Base-by-base conservation (phyloP, 2,797 vertebrate genomes). In the Coranthus polyacanthus region DNA sequence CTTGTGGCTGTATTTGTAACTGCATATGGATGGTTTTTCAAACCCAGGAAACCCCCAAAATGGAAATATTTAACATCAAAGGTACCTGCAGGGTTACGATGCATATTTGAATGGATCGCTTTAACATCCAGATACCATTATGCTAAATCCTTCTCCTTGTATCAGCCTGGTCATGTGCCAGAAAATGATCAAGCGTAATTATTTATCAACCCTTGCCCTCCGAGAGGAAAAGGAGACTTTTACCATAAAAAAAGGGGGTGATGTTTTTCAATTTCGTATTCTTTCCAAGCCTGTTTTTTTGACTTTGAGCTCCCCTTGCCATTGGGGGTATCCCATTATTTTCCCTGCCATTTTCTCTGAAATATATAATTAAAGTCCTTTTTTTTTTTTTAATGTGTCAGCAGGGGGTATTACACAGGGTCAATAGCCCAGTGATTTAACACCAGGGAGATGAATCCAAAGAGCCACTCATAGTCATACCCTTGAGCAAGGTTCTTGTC, bases 261-360 rank as follows among this genome's bases (percentile, higher is more conserved):
- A 63, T 50, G 21, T 53, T 77, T 67, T 76, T 69, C 62, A 54
- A 81, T 81, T 72, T 32, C 46, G 63, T 68, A 83, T 78, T 83
- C 72, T 70, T 82, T 84, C 83, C 15, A 74, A 74, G 71, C 69
- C 68, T 59, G 42, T 54, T 62, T 54, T 62, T 68, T 68, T 88
- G 88, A 92, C 88, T 87, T 92, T 92, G 59, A 84, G 66, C 74
- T 90, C 81, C 56, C 89, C 81, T 90, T 87, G 90, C 80, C 84
- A 68, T 59, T 77, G 74, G 83, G 24, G 82, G 73, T 74, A 72
- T 82, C 56, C 75, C 79, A 83, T 86, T 86, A 83, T 84, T 77
- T 41, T 18, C 60, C 56, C 42, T 7, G 65, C 65, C 60, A 65
- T 81, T 85, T 86, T 79, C 68, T 65, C 72, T 78, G 79, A 60